Conservation (phyloP, 2,797 vertebrate species). For the Falco rusticolus region DNA sequence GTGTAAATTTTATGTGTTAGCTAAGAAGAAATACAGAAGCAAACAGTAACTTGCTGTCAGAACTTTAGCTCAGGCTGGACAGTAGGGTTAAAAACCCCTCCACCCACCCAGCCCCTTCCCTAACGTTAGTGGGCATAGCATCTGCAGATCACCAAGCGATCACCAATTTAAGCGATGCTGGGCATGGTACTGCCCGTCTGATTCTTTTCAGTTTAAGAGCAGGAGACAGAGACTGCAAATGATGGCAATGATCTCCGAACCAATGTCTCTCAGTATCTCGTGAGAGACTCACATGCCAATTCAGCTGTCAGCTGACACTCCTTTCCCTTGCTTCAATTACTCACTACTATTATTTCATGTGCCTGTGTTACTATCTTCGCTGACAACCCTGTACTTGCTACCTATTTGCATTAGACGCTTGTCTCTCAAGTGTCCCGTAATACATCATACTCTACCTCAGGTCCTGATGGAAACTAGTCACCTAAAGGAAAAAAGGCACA, state of each 20-base stretch:
- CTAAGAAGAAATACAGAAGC: background rate
- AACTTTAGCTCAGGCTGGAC: background rate
- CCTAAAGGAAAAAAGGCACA: background rate
- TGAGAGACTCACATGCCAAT: background rate
- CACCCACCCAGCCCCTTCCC: background rate
- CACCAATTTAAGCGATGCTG: background rate
- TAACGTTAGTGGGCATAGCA: background rate
- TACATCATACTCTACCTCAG: background rate
- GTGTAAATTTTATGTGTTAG: background rate
- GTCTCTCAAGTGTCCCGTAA: background rate
- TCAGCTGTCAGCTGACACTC: slow-evolving; percentile 25
- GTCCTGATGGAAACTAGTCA: background rate
- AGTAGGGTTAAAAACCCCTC: background rate
- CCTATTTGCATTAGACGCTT: background rate
- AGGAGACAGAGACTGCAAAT: background rate
- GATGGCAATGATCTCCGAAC: background rate
- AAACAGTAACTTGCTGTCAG: background rate
- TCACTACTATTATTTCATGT: background rate
- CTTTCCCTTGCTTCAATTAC: slow-evolving; percentile 19
- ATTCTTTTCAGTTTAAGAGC: background rate
- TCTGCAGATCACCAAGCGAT: background rate
- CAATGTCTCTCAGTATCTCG: background rate
- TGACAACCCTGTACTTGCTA: background rate
- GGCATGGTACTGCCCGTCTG: background rate
- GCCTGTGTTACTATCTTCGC: background rate